A percentile compares a stretch with the other conserved stretches of the same genome.
Conservation (phyloP, 30 jellyfish, hydroid and myxozoan genomes). For the Hydra vulgaris region DNA sequence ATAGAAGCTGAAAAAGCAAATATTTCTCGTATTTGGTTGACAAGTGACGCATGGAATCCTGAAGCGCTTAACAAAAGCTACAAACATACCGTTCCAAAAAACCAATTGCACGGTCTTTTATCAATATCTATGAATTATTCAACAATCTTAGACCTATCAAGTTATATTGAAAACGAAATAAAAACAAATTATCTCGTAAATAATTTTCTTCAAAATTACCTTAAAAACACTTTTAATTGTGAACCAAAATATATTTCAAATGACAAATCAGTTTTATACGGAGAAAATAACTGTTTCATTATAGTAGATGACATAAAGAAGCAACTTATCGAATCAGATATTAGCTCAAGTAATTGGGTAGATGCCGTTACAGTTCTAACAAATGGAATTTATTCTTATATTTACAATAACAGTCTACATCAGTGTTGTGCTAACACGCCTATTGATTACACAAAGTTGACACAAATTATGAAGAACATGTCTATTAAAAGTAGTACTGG, state of each 20-base stretch:
- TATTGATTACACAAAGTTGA: neutral
- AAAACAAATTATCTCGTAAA: slow-evolving; percentile 29
- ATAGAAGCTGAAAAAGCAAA: slow-evolving; percentile 48
- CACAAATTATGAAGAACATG: slow-evolving; percentile 25
- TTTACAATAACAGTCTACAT: neutral
- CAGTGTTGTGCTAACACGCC: neutral
- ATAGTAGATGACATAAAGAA: neutral
- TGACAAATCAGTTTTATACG: neutral
- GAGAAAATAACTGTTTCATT: neutral
- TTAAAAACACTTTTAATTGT: slow-evolving; percentile 23
- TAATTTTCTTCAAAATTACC: slow-evolving; percentile 44
- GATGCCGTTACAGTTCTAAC: neutral
- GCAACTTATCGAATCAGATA: neutral
- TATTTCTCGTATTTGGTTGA: slow-evolving; percentile 56
- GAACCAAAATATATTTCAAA: slow-evolving; percentile 23
- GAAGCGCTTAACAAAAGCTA: slow-evolving; percentile 21
- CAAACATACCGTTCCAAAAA: slow-evolving; percentile 2
- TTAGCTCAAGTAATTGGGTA: neutral
- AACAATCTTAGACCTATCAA: slow-evolving; percentile 28
- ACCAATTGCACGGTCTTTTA: slow-evolving; percentile 31
- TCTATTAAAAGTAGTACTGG: slow-evolving; percentile 32
- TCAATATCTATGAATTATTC: slow-evolving; percentile 42
- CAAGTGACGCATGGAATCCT: slow-evolving; percentile 89
- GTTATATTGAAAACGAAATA: slow-evolving; percentile 26
- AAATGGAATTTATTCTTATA: neutral